These are phyloP conservation scores for Empidonax traillii DNA, from an alignment of 2,113 vertebrate species.

Conservation along the genomic window DNA sequence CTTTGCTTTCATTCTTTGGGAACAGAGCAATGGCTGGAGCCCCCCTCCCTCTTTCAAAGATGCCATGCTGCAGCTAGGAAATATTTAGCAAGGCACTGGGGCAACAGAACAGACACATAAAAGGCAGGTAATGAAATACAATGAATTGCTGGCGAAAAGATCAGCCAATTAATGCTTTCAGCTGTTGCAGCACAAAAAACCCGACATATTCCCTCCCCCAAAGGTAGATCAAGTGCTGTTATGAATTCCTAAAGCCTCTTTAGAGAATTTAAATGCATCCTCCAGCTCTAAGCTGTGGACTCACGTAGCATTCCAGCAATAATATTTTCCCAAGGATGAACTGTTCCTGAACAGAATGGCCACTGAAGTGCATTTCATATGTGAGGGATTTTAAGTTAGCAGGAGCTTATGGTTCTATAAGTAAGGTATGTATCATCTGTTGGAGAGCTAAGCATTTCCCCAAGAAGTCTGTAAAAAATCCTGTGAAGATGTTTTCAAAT, in stretches of 20 bases:
- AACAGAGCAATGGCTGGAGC: background rate
- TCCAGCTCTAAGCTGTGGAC: background rate
- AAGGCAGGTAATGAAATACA: background rate
- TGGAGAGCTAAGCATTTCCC: background rate
- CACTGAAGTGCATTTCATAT: slow-evolving; percentile 4
- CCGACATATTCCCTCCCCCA: background rate
- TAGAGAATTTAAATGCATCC: slow-evolving; percentile 35
- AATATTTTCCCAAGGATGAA: slow-evolving; percentile 55
- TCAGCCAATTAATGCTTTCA: slow-evolving; percentile 25
- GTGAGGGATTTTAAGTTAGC: slow-evolving; percentile 11
- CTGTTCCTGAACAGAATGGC: slow-evolving; percentile 11
- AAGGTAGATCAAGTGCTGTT: slow-evolving; percentile 18
- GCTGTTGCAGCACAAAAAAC: background rate
- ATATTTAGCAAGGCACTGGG: background rate
- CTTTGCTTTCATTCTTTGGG: background rate
- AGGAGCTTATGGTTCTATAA: background rate
- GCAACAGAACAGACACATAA: background rate
- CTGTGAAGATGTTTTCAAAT: background rate
- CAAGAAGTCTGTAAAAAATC: background rate
- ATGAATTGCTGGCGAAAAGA: background rate
- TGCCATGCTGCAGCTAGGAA: background rate
- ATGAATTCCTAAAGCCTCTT: slow-evolving; percentile 45
- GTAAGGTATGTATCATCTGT: background rate
- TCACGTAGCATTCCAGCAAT: slow-evolving; percentile 8
- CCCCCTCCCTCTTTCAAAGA: background rate